Evolutionary conservation across 2,888 invertebrate genomes (phyloP), one percentile per base, ranked within the genome.

Genomic region (Chrysina gloriosa): DNA sequence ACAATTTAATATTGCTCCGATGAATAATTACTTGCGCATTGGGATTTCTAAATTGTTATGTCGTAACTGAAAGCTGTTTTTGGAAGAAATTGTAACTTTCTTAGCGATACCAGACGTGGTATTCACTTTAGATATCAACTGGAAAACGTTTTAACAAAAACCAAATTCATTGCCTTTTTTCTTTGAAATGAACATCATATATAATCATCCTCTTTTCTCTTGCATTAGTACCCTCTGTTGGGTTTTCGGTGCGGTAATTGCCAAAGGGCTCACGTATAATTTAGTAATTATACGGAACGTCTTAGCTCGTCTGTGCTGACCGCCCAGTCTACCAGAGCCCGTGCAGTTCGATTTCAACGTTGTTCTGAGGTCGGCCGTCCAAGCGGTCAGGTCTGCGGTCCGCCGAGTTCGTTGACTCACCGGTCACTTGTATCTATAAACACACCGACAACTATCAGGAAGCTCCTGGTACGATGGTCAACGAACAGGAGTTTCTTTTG

Each of bases 221-320:
- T 6, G 6, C 14, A 4, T 52, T 27, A 42, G 14, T 58, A n/a
- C 36, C 54, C 25, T 23, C 25, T 14, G 58, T 25, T 39, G 25
- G 25, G 21, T 39, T 39, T 58, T 58, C 42, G 39, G 58, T 27
- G 42, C 39, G 25, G 42, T 34, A 23, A 58, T 42, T 39, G 58
- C 58, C 42, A 42, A 42, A 58, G 42, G 58, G 25, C 54, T 65
- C 65, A 54, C 39, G 65, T 54, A 65, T 65, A 65, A 65, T 65
- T 65, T 56, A 23, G 56, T 65, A 65, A 65, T 65, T 54, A 65
- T 56, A 65, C 31, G 45, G 65, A 27, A 34, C 65, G 42, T 58
- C 42, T 58, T 58, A 27, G 58, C 16, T 58, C 11, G 58, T 42
- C 21, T 25, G 42, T 34, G 39, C 21, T 16, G 36, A 16, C 56